These are phyloP conservation scores for Oscheius myriophilus DNA, from an alignment of 2,888 invertebrate species.

Conservation along the genomic window DNA sequence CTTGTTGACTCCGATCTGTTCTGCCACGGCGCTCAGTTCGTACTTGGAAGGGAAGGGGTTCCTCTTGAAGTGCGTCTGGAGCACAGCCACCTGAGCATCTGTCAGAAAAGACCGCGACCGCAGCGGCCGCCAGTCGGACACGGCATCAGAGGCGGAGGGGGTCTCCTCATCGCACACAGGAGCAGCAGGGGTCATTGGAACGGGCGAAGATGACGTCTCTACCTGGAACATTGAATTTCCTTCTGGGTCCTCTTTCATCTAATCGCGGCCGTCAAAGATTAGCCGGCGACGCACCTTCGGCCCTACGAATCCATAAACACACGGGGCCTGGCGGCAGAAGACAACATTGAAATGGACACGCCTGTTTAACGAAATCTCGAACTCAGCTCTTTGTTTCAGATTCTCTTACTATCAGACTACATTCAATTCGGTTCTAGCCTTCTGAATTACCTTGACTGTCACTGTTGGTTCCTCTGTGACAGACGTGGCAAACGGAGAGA, in stretches of 20 bases:
- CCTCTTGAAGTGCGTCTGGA: slow-evolving; percentile 87
- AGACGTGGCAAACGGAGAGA: too few species aligned
- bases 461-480: too few species aligned
- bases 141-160: not conserved
- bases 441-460: too few species aligned
- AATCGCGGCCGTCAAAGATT: too few species aligned
- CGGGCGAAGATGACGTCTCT: slow-evolving; percentile 10
- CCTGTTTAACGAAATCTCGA: too few species aligned
- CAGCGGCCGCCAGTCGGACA: slow-evolving; percentile 63
- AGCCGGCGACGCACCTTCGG: too few species aligned
- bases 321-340: slow-evolving; percentile 9
- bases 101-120: slow-evolving; percentile 88
- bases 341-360: slow-evolving; percentile 28
- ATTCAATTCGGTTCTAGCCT: too few species aligned
- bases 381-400: too few species aligned
- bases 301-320: too few species aligned
- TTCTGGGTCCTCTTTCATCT: too few species aligned
- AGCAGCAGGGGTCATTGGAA: slow-evolving; percentile 25
- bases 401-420: too few species aligned
- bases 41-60: slow-evolving; percentile 94
- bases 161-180: slow-evolving; percentile 16
- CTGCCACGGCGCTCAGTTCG: slow-evolving; percentile 88
- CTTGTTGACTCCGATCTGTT: slow-evolving; percentile 78
- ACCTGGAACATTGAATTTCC: too few species aligned
- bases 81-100: slow-evolving; percentile 88